Evolutionary conservation across 2,888 invertebrate genomes (phyloP), one percentile per base, ranked within the genome.

Genomic region (Abrostola tripartita): DNA sequence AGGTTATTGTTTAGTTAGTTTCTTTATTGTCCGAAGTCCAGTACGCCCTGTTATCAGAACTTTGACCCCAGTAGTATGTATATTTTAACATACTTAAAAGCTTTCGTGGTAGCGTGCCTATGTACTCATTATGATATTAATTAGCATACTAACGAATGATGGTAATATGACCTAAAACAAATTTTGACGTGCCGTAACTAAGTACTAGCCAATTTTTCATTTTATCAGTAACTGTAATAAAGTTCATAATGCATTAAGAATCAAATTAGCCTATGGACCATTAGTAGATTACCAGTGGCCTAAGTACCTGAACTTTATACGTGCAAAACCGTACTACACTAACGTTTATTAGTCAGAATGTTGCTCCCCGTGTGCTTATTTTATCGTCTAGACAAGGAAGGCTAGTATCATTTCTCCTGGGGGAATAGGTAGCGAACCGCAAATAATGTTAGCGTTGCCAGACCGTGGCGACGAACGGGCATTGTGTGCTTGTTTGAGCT

Each of bases 381-480:
- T 82, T 71, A 84, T 85, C 73, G 91, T 91, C 90, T 91, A 92
- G 90, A 90, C 90, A 74, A 84, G 88, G 86, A 88, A 88, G 86
- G 83, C 81, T 74, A 76, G 85, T 85, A 83, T 88, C 85, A 78
- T 85, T 81, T 86, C 88, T 85, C 89, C 72, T 81, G 76, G 86
- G 89, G 87, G 89, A 84, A 86, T 88, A 87, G 85, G 88, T 90
- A 88, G 89, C 87, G 86, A 88, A 88, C 90, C 89, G 92, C 91
- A 92, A 92, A 92, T 90, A 85, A 87, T 89, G 86, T 90, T 91
- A 88, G 86, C 83, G 83, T 78, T 82, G 87, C 80, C 85, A 87
- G 92, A 92, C 89, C 91, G 91, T 91, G 79, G 84, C 88, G 86
- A 79, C 75, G 78, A 79, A 75, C 71, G 76, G 65, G 79, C 82